Percentiles rank a stretch among this genome's conserved stretches.
Evolutionary conservation across 2,888 invertebrate genomes (phyloP).

Genomic region (Pristionchus mayeri): DNA sequence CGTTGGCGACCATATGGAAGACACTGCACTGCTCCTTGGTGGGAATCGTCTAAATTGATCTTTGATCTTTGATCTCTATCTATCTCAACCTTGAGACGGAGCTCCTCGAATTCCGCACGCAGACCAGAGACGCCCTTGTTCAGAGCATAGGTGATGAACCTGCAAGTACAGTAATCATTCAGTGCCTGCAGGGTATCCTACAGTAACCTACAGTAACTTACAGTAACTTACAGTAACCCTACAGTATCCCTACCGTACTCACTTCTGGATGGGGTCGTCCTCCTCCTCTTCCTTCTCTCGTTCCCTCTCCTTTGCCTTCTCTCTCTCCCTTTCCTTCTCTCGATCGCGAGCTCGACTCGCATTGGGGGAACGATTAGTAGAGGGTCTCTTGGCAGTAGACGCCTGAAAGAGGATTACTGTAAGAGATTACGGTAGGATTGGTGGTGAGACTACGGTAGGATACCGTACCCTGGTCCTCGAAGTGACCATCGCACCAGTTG

Average conservation of each 20-base stretch:
- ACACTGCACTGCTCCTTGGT: neutral
- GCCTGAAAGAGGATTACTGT: neutral
- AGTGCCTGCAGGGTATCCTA: no score
- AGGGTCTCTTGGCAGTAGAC: neutral
- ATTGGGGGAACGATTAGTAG: neutral
- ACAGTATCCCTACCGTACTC: neutral
- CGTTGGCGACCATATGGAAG: slow-evolving; percentile 20
- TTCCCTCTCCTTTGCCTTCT: slow-evolving; percentile 20
- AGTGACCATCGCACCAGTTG: no score
- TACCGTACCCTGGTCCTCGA: no score
- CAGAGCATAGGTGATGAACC: slow-evolving; percentile 14
- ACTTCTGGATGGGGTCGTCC: slow-evolving; percentile 34
- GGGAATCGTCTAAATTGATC: slow-evolving; percentile 38
- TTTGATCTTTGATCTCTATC: neutral
- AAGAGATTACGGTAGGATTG: neutral
- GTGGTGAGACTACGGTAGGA: no score
- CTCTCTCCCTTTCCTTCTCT: slow-evolving; percentile 1
- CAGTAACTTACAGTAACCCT: neutral
- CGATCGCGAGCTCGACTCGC: neutral
- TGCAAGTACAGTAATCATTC: slow-evolving; percentile 1
- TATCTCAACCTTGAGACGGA: neutral
- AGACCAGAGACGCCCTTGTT: slow-evolving; percentile 14
- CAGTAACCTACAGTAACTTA: no score
- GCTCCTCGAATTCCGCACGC: neutral
- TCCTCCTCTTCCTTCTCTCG: neutral